phyloP scores from a whole-genome alignment of 92 coral and sea anemone species.

The Phenganax subtilis region DNA sequence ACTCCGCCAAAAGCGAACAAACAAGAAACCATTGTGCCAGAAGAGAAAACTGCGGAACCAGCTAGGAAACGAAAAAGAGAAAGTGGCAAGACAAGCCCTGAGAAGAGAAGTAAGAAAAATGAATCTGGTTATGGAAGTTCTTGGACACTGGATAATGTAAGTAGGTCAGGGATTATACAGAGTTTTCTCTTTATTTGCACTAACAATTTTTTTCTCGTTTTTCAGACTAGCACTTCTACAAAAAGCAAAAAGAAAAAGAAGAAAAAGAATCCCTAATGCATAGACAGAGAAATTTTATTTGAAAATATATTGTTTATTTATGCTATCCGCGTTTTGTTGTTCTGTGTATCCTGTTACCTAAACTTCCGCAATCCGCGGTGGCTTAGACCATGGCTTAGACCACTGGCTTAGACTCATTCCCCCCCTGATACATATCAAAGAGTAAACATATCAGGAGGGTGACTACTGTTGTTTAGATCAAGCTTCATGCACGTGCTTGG shows the following conservation, averaged over 20 bases:
- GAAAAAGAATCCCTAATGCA: neutral
- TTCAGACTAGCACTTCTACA: conserved; percentile 3
- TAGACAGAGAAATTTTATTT: too few relatives aligned
- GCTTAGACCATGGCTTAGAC: too few relatives aligned
- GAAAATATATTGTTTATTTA: too few relatives aligned
- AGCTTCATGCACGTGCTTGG: too few relatives aligned
- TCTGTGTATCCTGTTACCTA: too few relatives aligned
- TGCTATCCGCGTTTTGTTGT: too few relatives aligned
- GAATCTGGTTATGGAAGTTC: conserved; percentile 3
- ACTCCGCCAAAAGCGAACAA: conserved; percentile 5
- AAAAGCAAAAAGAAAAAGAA: conserved; percentile 20
- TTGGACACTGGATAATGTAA: neutral
- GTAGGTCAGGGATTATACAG: neutral
- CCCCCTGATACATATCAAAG: too few relatives aligned
- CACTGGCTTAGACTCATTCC: too few relatives aligned
- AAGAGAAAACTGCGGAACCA: neutral
- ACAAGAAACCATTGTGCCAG: neutral
- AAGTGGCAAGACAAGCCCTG: neutral
- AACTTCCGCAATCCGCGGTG: too few relatives aligned
- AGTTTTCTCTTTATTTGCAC: neutral
- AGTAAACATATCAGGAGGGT: too few relatives aligned
- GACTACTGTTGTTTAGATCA: too few relatives aligned
- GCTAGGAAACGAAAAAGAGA: neutral
- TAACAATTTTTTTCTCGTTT: neutral
- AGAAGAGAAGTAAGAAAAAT: conserved; percentile 3